Base-by-base conservation (phyloP, 2,888 invertebrate genomes). In the Ptycholaimellus sp. region DNA sequence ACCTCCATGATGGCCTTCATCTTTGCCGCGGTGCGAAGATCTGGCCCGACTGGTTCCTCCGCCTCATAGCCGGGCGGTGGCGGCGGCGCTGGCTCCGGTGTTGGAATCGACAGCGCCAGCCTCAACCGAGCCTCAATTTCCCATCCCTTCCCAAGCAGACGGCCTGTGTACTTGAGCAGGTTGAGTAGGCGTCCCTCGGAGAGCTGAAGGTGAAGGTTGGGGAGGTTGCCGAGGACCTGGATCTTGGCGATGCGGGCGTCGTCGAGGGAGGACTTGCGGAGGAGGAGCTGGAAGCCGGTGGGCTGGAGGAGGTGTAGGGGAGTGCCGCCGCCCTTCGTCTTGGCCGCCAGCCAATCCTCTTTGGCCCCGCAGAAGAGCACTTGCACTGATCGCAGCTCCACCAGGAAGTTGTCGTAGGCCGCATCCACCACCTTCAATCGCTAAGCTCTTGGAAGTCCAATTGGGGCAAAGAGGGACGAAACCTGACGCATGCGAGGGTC, bases 191-290 rank as follows among this genome's bases (percentile, higher is more conserved):
- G 56, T 34, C 52, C 48, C 46, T 70, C 68, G 11, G 67, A 64
- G 37, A 68, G 50, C 33, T 49, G 54, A 5, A 70, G 44, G 30
- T 60, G 59, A n/a, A 70, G 46, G 37, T 60, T 50, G 2, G 68
- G 68, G 36, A 70, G 52, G 33, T 60, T 59, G 18, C 67, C 71
- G 37, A 62, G 65, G 1, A 93, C 60, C 59, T 76, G 79, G 41
- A 76, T 40, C 62, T 79, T 77, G 0, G 93, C 81, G 55, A 96
- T 61, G n/a, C 78, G 65, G 0, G 83, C 77, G 64, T 96, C 90
- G 53, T 85, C 77, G 3, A 96, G 70, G 35, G 87, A 68, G 55
- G 85, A 82, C 51, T 82, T 75, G 50, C 76, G 73, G 37, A 85
- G 71, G 42, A 73, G 68, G 32, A 93, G 67, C 30, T 58, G 54